These are phyloP conservation scores for Sicus ferrugineus DNA, from an alignment of 2,888 invertebrate species.

Conservation along the genomic window DNA sequence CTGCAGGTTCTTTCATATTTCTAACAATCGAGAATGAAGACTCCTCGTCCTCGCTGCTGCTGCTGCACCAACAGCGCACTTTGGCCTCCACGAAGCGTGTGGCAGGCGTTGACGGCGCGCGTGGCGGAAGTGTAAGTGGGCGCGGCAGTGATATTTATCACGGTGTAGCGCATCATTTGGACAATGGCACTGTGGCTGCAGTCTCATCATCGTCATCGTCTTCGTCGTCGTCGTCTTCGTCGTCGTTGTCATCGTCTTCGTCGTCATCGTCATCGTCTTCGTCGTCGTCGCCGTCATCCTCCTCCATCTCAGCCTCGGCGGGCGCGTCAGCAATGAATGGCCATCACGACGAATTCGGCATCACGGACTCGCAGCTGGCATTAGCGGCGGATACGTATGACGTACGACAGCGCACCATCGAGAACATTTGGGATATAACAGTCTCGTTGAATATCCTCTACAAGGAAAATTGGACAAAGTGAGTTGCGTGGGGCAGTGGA, in stretches of 20 bases:
- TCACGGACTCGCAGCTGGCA: conserved; percentile 56
- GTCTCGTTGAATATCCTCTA: conserved; percentile 87
- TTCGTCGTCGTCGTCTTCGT: conserved; percentile 25
- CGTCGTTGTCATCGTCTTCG: conserved; percentile 28
- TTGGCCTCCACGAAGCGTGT: conserved; percentile 67
- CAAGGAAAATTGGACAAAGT: conserved; percentile 87
- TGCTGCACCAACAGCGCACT: conserved; percentile 67
- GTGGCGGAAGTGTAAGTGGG: conserved; percentile 31
- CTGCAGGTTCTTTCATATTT: conserved; percentile 81
- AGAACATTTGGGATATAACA: conserved; percentile 92
- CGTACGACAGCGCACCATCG: conserved; percentile 76
- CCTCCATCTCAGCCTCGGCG: conserved; percentile 34
- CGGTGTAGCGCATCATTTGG: conserved; percentile 48
- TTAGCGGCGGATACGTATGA: conserved; percentile 66
- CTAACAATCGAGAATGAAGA: conserved; percentile 76
- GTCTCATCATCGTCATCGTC: conserved; percentile 44
- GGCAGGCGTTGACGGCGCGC: conserved; percentile 44
- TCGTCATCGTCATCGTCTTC: conserved; percentile 34
- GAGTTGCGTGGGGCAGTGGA: conserved; percentile 65
- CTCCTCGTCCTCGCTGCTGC: conserved; percentile 52
- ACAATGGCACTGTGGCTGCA: conserved; percentile 53
- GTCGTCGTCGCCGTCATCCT: conserved; percentile 22
- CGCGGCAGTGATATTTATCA: conserved; percentile 42
- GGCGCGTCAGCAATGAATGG: conserved; percentile 41
- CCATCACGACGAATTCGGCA: conserved; percentile 30